Conservation (phyloP, 2,888 invertebrate species). For the Physocephala rufipes region DNA sequence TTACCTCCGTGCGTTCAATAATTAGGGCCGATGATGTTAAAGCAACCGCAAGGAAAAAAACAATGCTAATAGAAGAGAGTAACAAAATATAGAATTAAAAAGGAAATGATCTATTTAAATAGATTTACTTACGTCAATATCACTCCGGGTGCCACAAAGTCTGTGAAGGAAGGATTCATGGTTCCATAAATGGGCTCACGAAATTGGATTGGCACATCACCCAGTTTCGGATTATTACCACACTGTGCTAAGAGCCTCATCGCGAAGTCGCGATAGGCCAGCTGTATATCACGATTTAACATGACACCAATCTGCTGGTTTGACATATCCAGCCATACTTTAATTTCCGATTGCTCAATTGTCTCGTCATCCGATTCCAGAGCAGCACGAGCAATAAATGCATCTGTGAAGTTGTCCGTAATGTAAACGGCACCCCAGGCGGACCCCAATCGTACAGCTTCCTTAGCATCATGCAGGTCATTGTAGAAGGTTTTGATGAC, state of each 20-base stretch:
- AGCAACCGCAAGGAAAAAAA: slow-evolving; percentile 95
- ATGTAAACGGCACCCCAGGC: slow-evolving; percentile 92
- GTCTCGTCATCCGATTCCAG: slow-evolving; percentile 87
- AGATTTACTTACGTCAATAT: slow-evolving; percentile 81
- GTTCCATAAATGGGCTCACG: slow-evolving; percentile 89
- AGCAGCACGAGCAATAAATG: slow-evolving; percentile 82
- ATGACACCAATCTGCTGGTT: slow-evolving; percentile 95
- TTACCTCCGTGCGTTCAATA: slow-evolving; percentile 84
- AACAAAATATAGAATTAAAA: neutral
- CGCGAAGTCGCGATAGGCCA: slow-evolving; percentile 87
- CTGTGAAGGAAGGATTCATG: slow-evolving; percentile 90
- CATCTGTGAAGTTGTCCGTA: slow-evolving; percentile 88
- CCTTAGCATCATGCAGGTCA: slow-evolving; percentile 73
- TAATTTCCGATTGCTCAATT: slow-evolving; percentile 84
- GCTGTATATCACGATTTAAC: slow-evolving; percentile 84
- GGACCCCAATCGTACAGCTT: slow-evolving; percentile 78
- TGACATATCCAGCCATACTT: slow-evolving; percentile 93
- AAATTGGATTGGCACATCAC: slow-evolving; percentile 89
- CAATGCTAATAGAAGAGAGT: slow-evolving; percentile 73
- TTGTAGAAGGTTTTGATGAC: slow-evolving; percentile 77
- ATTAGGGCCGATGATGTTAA: slow-evolving; percentile 91
- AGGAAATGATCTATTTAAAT: slow-evolving; percentile 5
- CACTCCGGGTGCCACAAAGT: slow-evolving; percentile 95
- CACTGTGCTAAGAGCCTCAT: slow-evolving; percentile 77
- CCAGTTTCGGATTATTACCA: slow-evolving; percentile 83